These are phyloP conservation scores for Cyprinodon variegatus DNA, from an alignment of 2,113 vertebrate genomes.

Conservation along the genomic window DNA sequence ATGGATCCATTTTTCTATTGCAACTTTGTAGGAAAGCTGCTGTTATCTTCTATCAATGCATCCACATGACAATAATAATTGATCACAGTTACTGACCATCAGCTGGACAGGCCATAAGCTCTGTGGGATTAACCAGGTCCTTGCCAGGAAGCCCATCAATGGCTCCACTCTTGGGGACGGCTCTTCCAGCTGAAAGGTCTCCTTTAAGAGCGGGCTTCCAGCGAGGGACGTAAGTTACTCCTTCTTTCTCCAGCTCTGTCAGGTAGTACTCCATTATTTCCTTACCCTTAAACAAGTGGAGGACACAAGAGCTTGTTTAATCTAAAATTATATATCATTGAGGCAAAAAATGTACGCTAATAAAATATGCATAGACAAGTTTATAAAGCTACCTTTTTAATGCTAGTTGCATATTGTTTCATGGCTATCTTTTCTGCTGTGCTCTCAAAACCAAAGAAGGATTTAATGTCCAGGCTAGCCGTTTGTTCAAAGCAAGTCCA, in stretches of 20 bases:
- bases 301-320: neutral
- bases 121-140: conserved; percentile 69
- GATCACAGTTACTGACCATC: conserved; percentile 78
- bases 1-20: neutral
- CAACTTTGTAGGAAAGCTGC: neutral
- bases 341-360: neutral
- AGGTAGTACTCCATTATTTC: conserved; percentile 97
- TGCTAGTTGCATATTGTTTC: conserved; percentile 95
- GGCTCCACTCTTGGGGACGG: conserved; percentile 70
- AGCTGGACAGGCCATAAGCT: conserved; percentile 78
- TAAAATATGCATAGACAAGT: neutral
- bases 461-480: conserved; percentile 96
- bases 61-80: neutral
- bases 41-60: neutral
- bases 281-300: conserved; percentile 84
- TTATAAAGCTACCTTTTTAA: conserved; percentile 88
- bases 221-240: conserved; percentile 87
- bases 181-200: conserved; percentile 58
- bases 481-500: conserved; percentile 98
- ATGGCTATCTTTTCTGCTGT: conserved; percentile 96
- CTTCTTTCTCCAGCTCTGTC: conserved; percentile 89
- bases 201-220: conserved; percentile 80
- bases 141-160: conserved; percentile 72
- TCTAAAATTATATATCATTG: neutral
- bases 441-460: conserved; percentile 98